These are phyloP conservation scores for Dicyrtoma fusca DNA, from an alignment of 2,888 invertebrate species.

Conservation along the genomic window DNA sequence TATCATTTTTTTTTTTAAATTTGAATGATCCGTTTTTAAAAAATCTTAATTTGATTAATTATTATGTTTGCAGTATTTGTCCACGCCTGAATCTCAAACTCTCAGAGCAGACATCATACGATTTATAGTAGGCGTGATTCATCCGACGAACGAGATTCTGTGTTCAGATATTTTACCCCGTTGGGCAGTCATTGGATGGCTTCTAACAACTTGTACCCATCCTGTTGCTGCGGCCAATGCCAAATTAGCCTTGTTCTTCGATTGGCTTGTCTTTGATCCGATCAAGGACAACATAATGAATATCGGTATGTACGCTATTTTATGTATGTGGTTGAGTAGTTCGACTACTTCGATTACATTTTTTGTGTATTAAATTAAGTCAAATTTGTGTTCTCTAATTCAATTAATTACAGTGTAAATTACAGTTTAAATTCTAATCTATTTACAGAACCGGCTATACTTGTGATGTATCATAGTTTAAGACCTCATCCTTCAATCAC, in stretches of 20 bases:
- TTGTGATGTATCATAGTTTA: slow-evolving; percentile 93
- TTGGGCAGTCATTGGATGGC: slow-evolving; percentile 94
- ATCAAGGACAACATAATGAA: slow-evolving; percentile 95
- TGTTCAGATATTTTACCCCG: slow-evolving; percentile 94
- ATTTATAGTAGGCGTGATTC: slow-evolving; percentile 90
- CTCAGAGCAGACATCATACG: slow-evolving; percentile 89
- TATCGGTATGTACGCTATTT: slow-evolving; percentile 69
- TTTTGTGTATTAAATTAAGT: background rate
- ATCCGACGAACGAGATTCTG: slow-evolving; percentile 87
- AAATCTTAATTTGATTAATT: slow-evolving; percentile 12
- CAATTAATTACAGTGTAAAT: background rate
- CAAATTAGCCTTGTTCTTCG: slow-evolving; percentile 88
- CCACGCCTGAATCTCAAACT: slow-evolving; percentile 88
- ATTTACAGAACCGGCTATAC: slow-evolving; percentile 78
- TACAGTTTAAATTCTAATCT: slow-evolving; percentile 21
- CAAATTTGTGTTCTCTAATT: background rate
- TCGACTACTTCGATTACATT: slow-evolving; percentile 8
- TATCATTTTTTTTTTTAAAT: slow-evolving; percentile 28
- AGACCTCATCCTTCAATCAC: slow-evolving; percentile 88
- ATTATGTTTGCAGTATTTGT: slow-evolving; percentile 71
- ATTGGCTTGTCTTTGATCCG: slow-evolving; percentile 90
- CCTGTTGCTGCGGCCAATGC: slow-evolving; percentile 87
- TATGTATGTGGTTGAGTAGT: background rate
- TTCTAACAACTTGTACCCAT: slow-evolving; percentile 86
- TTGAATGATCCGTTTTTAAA: background rate